A percentile compares a stretch with the other conserved stretches of the same genome.
Evolutionary conservation across 2,113 vertebrate species (phyloP).

Genomic region (Eupsittula cactorum): DNA sequence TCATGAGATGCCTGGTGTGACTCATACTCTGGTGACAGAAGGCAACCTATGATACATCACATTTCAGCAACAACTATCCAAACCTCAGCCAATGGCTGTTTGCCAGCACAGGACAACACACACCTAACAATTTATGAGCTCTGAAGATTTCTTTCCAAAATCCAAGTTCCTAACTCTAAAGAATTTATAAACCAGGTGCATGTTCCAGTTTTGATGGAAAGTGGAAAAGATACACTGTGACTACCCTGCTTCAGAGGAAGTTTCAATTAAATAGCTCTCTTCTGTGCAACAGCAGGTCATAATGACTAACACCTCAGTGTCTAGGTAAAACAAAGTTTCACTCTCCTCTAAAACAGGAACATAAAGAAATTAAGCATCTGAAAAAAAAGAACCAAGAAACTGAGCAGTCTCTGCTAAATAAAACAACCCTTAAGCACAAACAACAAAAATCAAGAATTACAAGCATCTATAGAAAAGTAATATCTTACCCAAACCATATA

Average conservation of each 20-base stretch:
- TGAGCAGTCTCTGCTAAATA: no score
- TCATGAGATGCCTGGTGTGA: slow-evolving; percentile 25
- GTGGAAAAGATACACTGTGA: not conserved
- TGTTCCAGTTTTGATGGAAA: not conserved
- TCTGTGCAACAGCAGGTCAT: not conserved
- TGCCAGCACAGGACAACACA: not conserved
- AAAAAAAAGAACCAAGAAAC: no score
- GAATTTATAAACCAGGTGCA: not conserved
- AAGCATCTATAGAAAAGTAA: no score
- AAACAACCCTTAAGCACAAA: no score
- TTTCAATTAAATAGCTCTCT: not conserved
- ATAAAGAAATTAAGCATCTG: not conserved
- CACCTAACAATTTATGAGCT: not conserved
- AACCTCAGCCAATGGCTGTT: not conserved
- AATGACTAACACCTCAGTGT: not conserved
- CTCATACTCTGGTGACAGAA: not conserved
- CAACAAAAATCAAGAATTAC: no score
- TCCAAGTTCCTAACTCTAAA: not conserved
- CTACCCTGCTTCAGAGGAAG: not conserved
- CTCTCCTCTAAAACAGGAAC: not conserved
- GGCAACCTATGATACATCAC: slow-evolving; percentile 16
- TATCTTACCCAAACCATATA: no score
- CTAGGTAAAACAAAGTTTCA: not conserved
- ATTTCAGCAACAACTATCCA: slow-evolving; percentile 25
- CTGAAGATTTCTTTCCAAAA: not conserved